Base-by-base conservation (phyloP, 2,888 invertebrate genomes). In the Griposia aprilina region DNA sequence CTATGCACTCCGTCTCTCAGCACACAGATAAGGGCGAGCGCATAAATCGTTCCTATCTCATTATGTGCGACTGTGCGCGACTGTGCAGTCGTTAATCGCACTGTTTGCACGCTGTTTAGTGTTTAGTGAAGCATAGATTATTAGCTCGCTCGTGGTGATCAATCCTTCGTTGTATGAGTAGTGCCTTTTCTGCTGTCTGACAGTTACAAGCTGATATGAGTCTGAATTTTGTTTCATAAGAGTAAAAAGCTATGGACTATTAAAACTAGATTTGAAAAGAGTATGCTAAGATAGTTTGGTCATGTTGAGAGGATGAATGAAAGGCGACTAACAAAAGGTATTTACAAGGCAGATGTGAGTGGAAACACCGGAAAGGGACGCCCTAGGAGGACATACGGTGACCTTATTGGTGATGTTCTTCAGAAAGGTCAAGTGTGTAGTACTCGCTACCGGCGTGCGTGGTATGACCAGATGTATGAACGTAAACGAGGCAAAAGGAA, bases 21-120 rank as follows among this genome's bases (percentile, higher is more conserved):
- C 23, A 62, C 76, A 71, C 67, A 84, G 84, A 86, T 86, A 86
- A 83, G 82, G 69, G 4, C 67, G 67, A 15, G 73, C 30, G 6
- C 83, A 86, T 86, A 86, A 86, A 86, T 86, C 77, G 71, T 60
- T 66, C 11, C 70, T 79, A 86, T 83, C 87, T 76, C 86, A 86
- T 86, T 86, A 86, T 83, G 76, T 63, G 77, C 70, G 78, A 68
- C 48, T 70, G 66, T 30, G 73, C 59, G 77, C 81, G 41, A 70
- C 82, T 66, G 71, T 65, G 69, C 74, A 62, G 59, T 66, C 75
- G 76, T 81, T 85, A 81, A 85, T 85, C 76, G 66, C 10, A 23
- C 26, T 62, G 80, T 75, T 72, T 83, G 80, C 30, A 10, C 36
- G 5, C 63, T 82, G 82, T 75, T 82, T 72, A 81, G 45, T 72